Base-by-base conservation (phyloP, 2,888 invertebrate species). In the Nudaria mundana region DNA sequence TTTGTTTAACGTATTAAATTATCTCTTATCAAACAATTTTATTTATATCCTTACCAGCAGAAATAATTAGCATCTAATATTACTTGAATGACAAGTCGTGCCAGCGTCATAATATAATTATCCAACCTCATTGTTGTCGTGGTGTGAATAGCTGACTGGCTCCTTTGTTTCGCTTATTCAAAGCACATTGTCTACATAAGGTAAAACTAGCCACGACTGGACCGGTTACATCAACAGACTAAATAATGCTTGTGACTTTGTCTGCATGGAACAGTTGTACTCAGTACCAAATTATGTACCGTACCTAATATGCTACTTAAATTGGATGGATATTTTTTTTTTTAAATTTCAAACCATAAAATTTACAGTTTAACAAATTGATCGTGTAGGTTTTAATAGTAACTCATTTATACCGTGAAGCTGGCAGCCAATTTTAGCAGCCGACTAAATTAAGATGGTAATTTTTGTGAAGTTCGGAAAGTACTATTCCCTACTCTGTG, bases 131-230 rank as follows among this genome's bases (percentile, higher is more conserved):
- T 76, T 73, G 70, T 71, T 68, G 60, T 55, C 55, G 51, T 47
- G 45, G 46, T 58, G 50, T 66, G 63, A 71, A 65, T 67, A 62
- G 63, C 63, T 66, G 60, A 63, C 66, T 61, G 43, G 60, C 65
- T 62, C 71, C 73, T 80, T 79, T 71, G 75, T 71, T 66, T 53
- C 48, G 62, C 56, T 49, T 47, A 55, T 66, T 65, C 54, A 66
- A 65, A 70, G 60, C 52, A 66, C 64, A 67, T 68, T 58, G 56
- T 62, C 57, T 48, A 64, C 63, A 57, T 61, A 68, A 61, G 61
- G 63, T 52, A 59, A 56, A 52, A 48, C 34, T 37, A 40, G 56
- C 46, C 48, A 39, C 59, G 48, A 49, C 44, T 46, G 30, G 45
- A 44, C 52, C 50, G 42, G 56, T 58, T 53, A 51, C 32, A 56